Evolutionary conservation across 2,113 vertebrate genomes (phyloP).

Genomic region (Nycticorax nycticorax): DNA sequence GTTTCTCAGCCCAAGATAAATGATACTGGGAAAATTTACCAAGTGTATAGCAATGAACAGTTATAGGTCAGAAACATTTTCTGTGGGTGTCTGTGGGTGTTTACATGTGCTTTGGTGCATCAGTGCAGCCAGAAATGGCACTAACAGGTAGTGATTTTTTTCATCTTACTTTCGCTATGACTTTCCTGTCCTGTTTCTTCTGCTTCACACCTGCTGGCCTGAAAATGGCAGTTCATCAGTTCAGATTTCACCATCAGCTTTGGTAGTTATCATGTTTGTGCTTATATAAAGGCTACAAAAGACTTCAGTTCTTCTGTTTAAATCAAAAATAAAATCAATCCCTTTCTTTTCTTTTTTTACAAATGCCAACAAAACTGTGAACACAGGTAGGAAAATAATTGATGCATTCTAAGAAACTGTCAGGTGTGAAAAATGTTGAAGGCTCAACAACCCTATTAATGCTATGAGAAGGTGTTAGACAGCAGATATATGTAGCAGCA

Average conservation of each 20-base stretch:
- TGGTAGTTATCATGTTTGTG: background rate
- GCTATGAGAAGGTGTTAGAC: background rate
- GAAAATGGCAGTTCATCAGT: background rate
- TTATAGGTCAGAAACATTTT: background rate
- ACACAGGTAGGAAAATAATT: slow-evolving; percentile 20
- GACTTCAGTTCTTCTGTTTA: background rate
- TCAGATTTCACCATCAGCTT: background rate
- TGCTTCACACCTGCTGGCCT: background rate
- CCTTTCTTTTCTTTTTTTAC: background rate
- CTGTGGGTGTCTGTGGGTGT: background rate
- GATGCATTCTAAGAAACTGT: background rate
- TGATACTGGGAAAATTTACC: background rate
- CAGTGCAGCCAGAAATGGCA: background rate
- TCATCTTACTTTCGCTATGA: background rate
- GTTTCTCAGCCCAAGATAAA: background rate
- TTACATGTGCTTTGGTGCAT: background rate
- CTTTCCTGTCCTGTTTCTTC: background rate
- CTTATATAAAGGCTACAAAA: background rate
- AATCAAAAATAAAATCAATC: slow-evolving; percentile 1
- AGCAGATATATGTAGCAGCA: slow-evolving; percentile 8
- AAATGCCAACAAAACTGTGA: background rate
- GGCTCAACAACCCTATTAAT: background rate
- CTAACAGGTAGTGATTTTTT: background rate
- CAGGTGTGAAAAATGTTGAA: slow-evolving; percentile 10
- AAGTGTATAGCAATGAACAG: rapidly evolving